Evolutionary conservation across 2,888 invertebrate genomes (phyloP).

Genomic region (Shargacucullia verbasci): DNA sequence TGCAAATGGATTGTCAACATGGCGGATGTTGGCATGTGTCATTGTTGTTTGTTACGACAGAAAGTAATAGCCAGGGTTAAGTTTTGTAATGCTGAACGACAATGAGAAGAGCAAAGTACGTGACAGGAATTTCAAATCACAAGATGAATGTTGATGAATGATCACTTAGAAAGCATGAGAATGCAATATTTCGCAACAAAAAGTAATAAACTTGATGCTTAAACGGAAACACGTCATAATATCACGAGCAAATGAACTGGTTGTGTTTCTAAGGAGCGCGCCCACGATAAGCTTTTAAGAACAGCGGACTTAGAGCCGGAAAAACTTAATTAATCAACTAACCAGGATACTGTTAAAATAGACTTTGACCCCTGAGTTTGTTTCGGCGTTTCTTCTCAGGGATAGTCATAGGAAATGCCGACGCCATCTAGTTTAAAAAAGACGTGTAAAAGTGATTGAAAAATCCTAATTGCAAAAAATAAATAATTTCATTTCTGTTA

Average conservation of each 20-base stretch:
- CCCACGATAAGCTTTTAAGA: too few species aligned
- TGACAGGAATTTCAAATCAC: slow-evolving; percentile 11
- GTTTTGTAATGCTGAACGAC: slow-evolving; percentile 31
- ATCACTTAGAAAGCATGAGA: slow-evolving; percentile 32
- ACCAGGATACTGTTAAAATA: too few species aligned
- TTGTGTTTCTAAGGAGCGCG: background rate
- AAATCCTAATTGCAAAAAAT: too few species aligned
- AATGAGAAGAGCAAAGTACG: background rate
- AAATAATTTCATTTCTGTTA: too few species aligned
- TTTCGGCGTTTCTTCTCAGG: too few species aligned
- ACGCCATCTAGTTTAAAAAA: too few species aligned
- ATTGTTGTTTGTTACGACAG: slow-evolving; percentile 52
- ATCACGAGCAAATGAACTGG: slow-evolving; percentile 18
- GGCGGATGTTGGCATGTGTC: slow-evolving; percentile 47
- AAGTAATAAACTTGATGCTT: too few species aligned
- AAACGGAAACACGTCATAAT: slow-evolving; percentile 19
- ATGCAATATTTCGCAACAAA: slow-evolving; percentile 35
- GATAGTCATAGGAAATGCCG: too few species aligned
- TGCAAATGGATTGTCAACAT: slow-evolving; percentile 54
- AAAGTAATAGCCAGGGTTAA: slow-evolving; percentile 38
- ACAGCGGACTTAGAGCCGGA: too few species aligned
- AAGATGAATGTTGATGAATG: slow-evolving; percentile 2
- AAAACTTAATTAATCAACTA: too few species aligned
- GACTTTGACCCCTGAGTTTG: too few species aligned
- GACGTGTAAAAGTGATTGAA: too few species aligned